Percentiles rank a stretch among this genome's conserved stretches.
These are phyloP conservation scores for Polypedilum vanderplanki DNA, from an alignment of 1,140 invertebrate species.

Conservation along the genomic window DNA sequence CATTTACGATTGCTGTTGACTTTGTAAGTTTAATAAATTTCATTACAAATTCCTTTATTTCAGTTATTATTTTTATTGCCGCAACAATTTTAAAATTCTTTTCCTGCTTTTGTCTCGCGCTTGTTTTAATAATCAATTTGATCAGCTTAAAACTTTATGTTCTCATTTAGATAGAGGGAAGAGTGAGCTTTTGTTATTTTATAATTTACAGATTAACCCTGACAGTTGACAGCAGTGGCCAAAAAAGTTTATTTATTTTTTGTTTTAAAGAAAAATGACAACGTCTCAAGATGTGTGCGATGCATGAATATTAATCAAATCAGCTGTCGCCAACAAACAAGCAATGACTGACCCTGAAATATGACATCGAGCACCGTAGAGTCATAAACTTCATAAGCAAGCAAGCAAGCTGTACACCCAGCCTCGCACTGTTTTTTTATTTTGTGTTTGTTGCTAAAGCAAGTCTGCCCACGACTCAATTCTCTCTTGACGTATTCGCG, in stretches of 20 bases:
- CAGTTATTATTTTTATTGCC: not conserved
- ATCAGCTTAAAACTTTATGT: not conserved
- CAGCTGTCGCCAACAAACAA: not conserved
- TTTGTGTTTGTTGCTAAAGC: slow-evolving; percentile 2
- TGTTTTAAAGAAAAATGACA: not conserved
- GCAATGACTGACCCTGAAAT: not conserved
- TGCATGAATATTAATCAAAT: slow-evolving; percentile 16
- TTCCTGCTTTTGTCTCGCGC: not conserved
- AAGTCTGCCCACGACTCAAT: slow-evolving; percentile 13
- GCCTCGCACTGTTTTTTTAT: not conserved
- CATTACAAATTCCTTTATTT: not conserved
- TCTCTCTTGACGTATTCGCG: not conserved
- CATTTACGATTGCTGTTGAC: not conserved
- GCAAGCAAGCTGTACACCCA: slow-evolving; percentile 9
- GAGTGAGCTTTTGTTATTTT: no score
- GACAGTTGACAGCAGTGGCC: not conserved
- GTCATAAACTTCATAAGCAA: not conserved
- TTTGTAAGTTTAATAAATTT: not conserved
- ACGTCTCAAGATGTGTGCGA: not conserved
- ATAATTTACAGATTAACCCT: no score
- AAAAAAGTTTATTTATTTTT: no score
- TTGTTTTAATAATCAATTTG: not conserved
- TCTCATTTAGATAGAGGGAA: not conserved
- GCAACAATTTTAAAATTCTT: not conserved
- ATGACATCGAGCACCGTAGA: not conserved